A percentile compares a stretch with the other conserved stretches of the same genome.
Conservation (phyloP, 2,797 vertebrate species). For the Galago senegalensis region DNA sequence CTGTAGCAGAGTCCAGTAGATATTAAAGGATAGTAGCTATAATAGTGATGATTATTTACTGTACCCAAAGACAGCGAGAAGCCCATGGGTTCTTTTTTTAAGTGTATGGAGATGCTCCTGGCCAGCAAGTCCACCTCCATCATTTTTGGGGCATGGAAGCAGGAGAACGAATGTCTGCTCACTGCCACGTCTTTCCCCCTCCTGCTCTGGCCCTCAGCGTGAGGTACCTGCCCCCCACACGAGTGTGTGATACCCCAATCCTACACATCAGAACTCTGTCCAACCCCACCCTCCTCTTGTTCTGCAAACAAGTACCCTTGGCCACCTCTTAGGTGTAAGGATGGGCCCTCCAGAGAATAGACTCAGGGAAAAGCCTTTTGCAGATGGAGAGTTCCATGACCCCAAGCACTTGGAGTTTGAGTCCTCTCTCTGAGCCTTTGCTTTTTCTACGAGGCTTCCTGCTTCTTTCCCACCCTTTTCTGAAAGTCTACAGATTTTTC, state of each 20-base stretch:
- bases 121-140: not conserved
- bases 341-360: not conserved
- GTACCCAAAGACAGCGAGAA: not conserved
- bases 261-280: not conserved
- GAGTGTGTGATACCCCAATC: not conserved
- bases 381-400: not conserved
- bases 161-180: not conserved
- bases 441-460: not conserved
- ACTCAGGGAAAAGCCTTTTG: not conserved
- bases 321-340: not conserved
- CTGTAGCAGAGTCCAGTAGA: not conserved
- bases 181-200: not conserved
- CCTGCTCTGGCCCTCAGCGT: not conserved
- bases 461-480: not conserved
- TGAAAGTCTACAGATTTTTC: not conserved
- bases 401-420: fast-evolving
- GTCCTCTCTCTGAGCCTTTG: not conserved
- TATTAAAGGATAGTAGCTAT: not conserved
- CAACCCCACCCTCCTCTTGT: not conserved
- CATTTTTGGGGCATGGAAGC: not conserved
- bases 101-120: not conserved
- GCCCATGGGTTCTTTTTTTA: not conserved
- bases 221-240: not conserved
- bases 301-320: not conserved
- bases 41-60: not conserved